These are phyloP conservation scores for Calephelis nemesis DNA, from an alignment of 1,140 invertebrate genomes.

Conservation along the genomic window DNA sequence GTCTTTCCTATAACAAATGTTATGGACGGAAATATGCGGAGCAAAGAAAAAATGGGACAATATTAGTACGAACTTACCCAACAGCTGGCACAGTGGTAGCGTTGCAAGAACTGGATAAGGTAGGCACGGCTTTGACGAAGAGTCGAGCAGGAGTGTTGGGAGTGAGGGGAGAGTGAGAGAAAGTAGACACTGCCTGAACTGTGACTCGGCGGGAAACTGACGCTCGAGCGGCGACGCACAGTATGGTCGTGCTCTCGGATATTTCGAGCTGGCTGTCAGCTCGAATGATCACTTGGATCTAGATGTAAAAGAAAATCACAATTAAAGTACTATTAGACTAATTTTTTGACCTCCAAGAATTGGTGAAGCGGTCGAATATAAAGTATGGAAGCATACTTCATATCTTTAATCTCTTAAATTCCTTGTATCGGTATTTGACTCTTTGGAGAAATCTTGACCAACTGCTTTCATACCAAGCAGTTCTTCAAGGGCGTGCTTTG, in stretches of 20 bases:
- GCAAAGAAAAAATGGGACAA: background rate
- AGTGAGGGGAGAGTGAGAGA: constrained; percentile 34
- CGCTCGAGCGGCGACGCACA: constrained; percentile 39
- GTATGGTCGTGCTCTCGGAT: constrained; percentile 23
- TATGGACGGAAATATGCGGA: too few relatives aligned
- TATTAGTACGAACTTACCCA: background rate
- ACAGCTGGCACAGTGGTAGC: background rate
- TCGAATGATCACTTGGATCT: constrained; percentile 49
- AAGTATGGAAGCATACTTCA: too few relatives aligned
- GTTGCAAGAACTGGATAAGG: background rate
- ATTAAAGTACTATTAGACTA: too few relatives aligned
- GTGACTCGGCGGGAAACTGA: constrained; percentile 37
- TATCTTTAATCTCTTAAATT: too few relatives aligned
- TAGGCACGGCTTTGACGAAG: too few relatives aligned
- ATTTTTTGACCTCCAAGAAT: too few relatives aligned
- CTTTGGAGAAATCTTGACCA: too few relatives aligned
- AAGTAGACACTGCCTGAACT: constrained; percentile 35
- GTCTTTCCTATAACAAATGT: too few relatives aligned
- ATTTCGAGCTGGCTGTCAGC: constrained; percentile 36
- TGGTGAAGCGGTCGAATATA: too few relatives aligned
- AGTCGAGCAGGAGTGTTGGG: constrained; percentile 31
- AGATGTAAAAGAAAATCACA: background rate
- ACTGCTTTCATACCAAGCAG: too few relatives aligned
- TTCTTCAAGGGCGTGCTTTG: too few relatives aligned
- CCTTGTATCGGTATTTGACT: too few relatives aligned